Evolutionary conservation across 2,113 vertebrate species (phyloP), one percentile per base, ranked within the genome.

Genomic region (Australoheros scitulus): DNA sequence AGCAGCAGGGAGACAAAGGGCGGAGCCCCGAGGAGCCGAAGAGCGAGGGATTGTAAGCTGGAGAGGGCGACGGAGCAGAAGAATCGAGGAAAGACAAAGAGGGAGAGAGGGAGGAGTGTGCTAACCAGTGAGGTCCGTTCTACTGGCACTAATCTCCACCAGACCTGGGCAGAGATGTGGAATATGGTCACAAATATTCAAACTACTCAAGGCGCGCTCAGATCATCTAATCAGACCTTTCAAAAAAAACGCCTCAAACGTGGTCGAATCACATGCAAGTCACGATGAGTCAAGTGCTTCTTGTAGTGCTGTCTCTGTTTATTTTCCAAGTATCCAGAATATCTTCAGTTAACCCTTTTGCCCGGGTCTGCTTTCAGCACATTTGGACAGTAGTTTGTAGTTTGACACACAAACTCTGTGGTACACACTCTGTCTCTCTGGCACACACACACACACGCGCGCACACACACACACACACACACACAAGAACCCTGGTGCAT

Each of bases 1-100:
- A 95, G 87, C 81, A 57, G 18, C 90, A 79, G 2, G 89, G 89
- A 11, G 94, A 95, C 32, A 90, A 83, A 82, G 80, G 87, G 56
- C 84, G 80, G 58, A 90, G 89, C 34, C 81, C 80, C 0, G 94
- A 95, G 87, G 95, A 95, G 92, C 93, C 94, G 7, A 94, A 95
- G 87, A 86, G 70, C 47, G 93, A 95, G 88, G 82, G 87, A 76
- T 92, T 89, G 8, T 93, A 92, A 91, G 83, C 87, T 43, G 57
- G 84, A 89, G 87, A 76, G 84, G 81, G 81, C 47, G 70, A 76
- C 38, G 2, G 24, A 34, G 83, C 79, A 59, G 82, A 88, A 89
- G 78, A 83, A 84, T 29, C 32, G 70, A 56, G 18, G 36, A 80
- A 70, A 70, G 36, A 59, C 63, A 36, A 74, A 68, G 26, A 80